These are phyloP conservation scores for Cantharis lateralis DNA, from an alignment of 2,888 invertebrate species.

Conservation along the genomic window DNA sequence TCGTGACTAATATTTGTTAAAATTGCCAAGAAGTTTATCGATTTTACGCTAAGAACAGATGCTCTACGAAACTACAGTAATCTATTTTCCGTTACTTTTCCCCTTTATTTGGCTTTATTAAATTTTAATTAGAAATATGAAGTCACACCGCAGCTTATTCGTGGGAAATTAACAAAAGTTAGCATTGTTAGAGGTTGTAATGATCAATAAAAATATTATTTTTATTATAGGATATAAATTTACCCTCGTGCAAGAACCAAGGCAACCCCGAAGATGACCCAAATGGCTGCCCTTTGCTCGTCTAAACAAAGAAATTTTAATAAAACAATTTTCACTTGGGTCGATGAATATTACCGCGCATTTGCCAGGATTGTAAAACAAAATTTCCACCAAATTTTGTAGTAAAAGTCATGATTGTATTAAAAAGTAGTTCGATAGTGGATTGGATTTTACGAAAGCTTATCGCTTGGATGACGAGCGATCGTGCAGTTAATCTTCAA, in stretches of 20 bases:
- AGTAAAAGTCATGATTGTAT: not conserved
- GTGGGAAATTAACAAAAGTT: not conserved
- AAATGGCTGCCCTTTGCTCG: not conserved
- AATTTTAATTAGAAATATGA: slow-evolving; percentile 2
- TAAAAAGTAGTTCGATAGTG: slow-evolving; percentile 4
- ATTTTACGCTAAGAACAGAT: slow-evolving; percentile 3
- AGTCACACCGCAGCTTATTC: not conserved
- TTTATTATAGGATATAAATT: not conserved
- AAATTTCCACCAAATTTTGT: not conserved
- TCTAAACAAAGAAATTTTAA: not conserved
- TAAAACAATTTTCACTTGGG: not conserved
- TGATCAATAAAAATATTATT: not conserved
- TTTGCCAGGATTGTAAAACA: not conserved
- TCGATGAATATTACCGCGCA: not conserved
- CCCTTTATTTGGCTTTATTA: not conserved
- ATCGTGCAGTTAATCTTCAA: slow-evolving; percentile 4
- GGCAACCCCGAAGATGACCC: not conserved
- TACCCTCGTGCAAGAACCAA: not conserved
- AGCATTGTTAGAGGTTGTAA: not conserved
- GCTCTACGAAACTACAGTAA: not conserved
- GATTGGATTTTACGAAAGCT: slow-evolving; percentile 2
- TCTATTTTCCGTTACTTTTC: slow-evolving; percentile 2
- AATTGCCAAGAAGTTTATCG: not conserved
- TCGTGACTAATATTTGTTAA: not conserved
- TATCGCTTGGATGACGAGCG: slow-evolving; percentile 3